These are phyloP conservation scores for Cosmia trapezina DNA, from an alignment of 2,888 invertebrate genomes.

Conservation along the genomic window DNA sequence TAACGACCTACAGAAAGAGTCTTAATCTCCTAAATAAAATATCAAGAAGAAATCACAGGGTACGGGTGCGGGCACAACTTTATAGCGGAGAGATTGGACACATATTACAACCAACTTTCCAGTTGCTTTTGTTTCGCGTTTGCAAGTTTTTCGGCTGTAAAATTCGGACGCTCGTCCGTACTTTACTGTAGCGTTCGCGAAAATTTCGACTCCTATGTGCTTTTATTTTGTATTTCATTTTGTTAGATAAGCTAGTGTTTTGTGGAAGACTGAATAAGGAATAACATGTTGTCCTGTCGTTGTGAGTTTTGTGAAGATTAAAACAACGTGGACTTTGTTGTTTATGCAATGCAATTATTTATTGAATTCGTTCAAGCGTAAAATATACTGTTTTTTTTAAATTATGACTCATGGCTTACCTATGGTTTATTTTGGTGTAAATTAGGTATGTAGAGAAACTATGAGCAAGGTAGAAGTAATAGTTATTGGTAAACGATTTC, in stretches of 20 bases:
- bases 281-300: neutral
- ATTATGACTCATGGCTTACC: neutral
- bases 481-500: neutral
- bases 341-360: neutral
- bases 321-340: neutral
- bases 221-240: slow-evolving; percentile 35
- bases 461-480: too few relatives aligned
- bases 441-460: neutral
- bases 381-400: neutral
- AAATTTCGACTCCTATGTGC: slow-evolving; percentile 8
- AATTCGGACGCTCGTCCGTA: slow-evolving; percentile 22
- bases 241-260: slow-evolving; percentile 8
- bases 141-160: slow-evolving; percentile 49
- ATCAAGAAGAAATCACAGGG: slow-evolving; percentile 87
- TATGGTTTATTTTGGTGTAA: too few relatives aligned
- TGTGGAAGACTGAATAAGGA: slow-evolving; percentile 16
- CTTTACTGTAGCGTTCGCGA: slow-evolving; percentile 23
- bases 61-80: slow-evolving; percentile 70
- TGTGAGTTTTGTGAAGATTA: slow-evolving; percentile 1
- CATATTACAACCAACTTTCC: slow-evolving; percentile 66
- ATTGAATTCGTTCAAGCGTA: neutral
- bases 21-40: slow-evolving; percentile 87
- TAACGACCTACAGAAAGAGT: slow-evolving; percentile 79
- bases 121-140: slow-evolving; percentile 47
- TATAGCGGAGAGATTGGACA: slow-evolving; percentile 79